Base-by-base conservation (phyloP, 2,888 invertebrate genomes). In the Epinotia demarniana region DNA sequence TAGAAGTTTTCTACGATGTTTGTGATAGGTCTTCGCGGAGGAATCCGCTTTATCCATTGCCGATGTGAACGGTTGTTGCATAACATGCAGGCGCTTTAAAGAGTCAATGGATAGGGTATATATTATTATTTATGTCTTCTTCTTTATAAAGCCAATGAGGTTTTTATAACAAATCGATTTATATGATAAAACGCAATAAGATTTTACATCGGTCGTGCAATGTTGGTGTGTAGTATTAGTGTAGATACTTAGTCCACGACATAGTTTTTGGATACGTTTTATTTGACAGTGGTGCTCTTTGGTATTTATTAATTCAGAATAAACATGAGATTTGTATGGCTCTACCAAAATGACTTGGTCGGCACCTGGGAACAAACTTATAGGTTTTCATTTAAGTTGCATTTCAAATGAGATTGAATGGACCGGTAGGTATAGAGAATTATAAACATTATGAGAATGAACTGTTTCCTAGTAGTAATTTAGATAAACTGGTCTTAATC, bases 1-100 rank as follows among this genome's bases (percentile, higher is more conserved):
- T 84, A 85, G 82, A 80, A 82, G 82, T 90, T 92, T 92, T 92
- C 86, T 92, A 89, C 88, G 85, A 87, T 81, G 78, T 80, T 81
- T 79, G 73, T 77, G 80, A 80, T 78, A 80, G 81, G 80, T 79
- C 64, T 73, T 72, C 39, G 8, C 68, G 80, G 78, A 82, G 79
- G 80, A 79, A 80, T 78, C 62, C 64, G 63, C 74, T 79, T 77
- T 74, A 62, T 73, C 68, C 73, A 69, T 69, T 74, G 27, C 33
- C 23, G 69, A 46, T 33, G 27, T 33, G 16, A 53, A 64, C 43
- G 70, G 23, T 60, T 53, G 55, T 71, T 71, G 53, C 33, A 60
- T 68, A 75, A 39, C 58, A 43, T 72, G 66, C 57, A 70, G 49
- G 11, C 58, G 60, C 18, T 9, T 71, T 66, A 23, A 70, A 43